These are phyloP conservation scores for Syrphus vitripennis DNA, from an alignment of 2,888 invertebrate species.

Conservation along the genomic window DNA sequence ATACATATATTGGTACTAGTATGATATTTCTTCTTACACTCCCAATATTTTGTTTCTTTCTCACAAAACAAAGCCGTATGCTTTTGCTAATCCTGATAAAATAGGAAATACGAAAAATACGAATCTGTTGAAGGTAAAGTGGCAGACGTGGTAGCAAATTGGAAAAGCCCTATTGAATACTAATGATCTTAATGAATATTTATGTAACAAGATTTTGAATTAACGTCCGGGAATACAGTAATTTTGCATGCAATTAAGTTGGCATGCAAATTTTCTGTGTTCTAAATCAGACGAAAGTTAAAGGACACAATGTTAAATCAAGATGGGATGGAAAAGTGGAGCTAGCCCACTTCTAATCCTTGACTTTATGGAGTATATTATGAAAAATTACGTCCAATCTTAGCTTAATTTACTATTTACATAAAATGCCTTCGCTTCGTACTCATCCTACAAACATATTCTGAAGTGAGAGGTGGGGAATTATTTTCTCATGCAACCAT, in stretches of 20 bases:
- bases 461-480: slow-evolving; percentile 16
- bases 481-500: neutral
- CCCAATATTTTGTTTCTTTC: slow-evolving; percentile 12
- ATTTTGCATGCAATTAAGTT: slow-evolving; percentile 57
- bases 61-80: slow-evolving; percentile 18
- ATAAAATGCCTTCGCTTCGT: slow-evolving; percentile 15
- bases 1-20: neutral
- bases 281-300: slow-evolving; percentile 31
- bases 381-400: slow-evolving; percentile 18
- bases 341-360: slow-evolving; percentile 5
- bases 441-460: slow-evolving; percentile 4
- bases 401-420: slow-evolving; percentile 32
- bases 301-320: neutral
- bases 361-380: slow-evolving; percentile 18
- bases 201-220: slow-evolving; percentile 45
- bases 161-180: slow-evolving; percentile 56
- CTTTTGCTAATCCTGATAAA: slow-evolving; percentile 42
- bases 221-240: slow-evolving; percentile 48
- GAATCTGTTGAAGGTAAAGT: slow-evolving; percentile 29
- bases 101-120: slow-evolving; percentile 45
- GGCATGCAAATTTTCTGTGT: slow-evolving; percentile 41
- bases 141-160: slow-evolving; percentile 36
- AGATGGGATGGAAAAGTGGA: neutral
- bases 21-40: neutral
- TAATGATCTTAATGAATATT: slow-evolving; percentile 60